Evolutionary conservation across 2,797 vertebrate genomes (phyloP).

Genomic region (Chrysocyon brachyurus): DNA sequence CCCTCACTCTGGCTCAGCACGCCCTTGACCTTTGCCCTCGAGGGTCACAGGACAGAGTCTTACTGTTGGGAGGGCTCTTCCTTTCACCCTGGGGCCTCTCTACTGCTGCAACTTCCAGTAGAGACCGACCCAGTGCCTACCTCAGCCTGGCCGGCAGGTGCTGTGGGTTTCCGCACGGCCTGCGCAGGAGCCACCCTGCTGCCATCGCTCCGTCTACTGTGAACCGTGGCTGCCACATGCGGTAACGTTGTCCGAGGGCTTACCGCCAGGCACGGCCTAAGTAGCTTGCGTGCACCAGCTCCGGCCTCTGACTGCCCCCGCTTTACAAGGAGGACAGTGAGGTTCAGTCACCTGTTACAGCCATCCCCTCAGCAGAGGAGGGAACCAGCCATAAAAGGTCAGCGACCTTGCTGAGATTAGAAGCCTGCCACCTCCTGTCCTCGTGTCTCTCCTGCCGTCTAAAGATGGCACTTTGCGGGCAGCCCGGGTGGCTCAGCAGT

Average conservation of each 20-base stretch:
- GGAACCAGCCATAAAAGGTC: not conserved
- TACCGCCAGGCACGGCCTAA: not conserved
- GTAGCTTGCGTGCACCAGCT: not conserved
- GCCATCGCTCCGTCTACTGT: too few species aligned
- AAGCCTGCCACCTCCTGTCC: not conserved
- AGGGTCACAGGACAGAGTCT: not conserved
- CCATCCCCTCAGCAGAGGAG: rapidly evolving
- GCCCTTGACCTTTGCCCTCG: not conserved
- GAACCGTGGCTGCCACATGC: too few species aligned
- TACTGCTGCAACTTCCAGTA: not conserved
- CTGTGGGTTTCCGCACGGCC: not conserved
- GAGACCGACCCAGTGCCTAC: not conserved
- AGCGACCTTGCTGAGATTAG: not conserved
- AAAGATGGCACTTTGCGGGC: not conserved
- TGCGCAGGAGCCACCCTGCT: too few species aligned
- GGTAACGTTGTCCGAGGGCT: not conserved
- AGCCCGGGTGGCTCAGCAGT: too few species aligned
- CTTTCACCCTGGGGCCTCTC: too few species aligned
- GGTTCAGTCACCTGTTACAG: not conserved
- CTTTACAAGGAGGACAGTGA: not conserved
- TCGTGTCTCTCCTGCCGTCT: not conserved
- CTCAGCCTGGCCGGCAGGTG: not conserved
- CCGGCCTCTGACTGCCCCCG: not conserved
- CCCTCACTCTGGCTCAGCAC: not conserved
- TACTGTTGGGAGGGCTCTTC: not conserved